Percentiles rank a stretch among this genome's conserved stretches.
These are phyloP conservation scores for Calosoma granatense DNA, from an alignment of 1,140 invertebrate species.

Conservation along the genomic window DNA sequence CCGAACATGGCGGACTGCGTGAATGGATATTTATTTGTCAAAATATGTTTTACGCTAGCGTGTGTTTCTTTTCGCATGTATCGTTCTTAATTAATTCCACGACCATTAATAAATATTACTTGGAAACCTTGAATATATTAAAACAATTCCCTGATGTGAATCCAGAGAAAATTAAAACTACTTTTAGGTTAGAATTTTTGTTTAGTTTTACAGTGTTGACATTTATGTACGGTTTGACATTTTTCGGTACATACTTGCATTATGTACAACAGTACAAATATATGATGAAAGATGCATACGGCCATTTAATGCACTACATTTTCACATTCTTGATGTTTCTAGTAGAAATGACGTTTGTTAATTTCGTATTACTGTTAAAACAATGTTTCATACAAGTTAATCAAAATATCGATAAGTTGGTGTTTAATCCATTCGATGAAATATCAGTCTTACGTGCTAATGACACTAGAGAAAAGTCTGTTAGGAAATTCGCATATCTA, in stretches of 20 bases:
- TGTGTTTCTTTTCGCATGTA: neutral
- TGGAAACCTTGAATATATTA: neutral
- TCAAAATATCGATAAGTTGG: neutral
- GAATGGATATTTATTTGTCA: slow-evolving; percentile 1
- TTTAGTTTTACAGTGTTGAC: neutral
- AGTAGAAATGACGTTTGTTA: neutral
- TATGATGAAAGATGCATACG: neutral
- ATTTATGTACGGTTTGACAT: slow-evolving; percentile 4
- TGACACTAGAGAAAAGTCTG: neutral
- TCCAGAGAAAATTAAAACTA: neutral
- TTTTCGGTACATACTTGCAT: slow-evolving; percentile 4
- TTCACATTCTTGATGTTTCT: neutral
- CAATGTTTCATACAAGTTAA: neutral
- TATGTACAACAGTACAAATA: neutral
- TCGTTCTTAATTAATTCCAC: neutral
- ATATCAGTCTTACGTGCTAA: neutral
- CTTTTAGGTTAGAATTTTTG: neutral
- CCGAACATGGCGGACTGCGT: neutral
- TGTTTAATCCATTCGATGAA: neutral
- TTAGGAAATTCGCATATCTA: neutral
- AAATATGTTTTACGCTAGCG: neutral
- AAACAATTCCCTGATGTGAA: neutral
- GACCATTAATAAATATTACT: neutral
- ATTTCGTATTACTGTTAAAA: slow-evolving; percentile 2
- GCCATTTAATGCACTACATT: slow-evolving; percentile 4